These are phyloP conservation scores for Drosophila ambigua DNA, from an alignment of 1,140 invertebrate genomes.

Conservation along the genomic window DNA sequence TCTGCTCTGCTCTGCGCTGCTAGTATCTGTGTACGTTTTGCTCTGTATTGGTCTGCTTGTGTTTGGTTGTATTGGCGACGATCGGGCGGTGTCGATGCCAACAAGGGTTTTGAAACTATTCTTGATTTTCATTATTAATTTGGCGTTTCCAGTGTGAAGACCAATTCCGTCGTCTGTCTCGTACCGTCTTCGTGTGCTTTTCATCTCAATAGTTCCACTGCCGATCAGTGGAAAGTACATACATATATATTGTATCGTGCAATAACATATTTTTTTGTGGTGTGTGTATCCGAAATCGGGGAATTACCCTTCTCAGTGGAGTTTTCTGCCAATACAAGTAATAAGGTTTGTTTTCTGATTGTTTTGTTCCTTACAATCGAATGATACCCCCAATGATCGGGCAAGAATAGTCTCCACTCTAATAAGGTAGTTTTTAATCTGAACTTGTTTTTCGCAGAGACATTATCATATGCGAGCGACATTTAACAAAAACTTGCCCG, in stretches of 20 bases:
- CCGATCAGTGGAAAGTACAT: too few relatives aligned
- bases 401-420: constrained; percentile 4
- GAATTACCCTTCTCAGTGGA: too few relatives aligned
- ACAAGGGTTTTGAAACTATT: constrained; percentile 38
- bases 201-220: background rate
- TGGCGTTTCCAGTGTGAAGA: constrained; percentile 83
- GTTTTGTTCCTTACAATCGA: constrained; percentile 10
- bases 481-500: constrained; percentile 36
- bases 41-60: background rate
- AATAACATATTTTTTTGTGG: too few relatives aligned
- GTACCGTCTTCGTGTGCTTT: background rate
- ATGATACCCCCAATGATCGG: constrained; percentile 5
- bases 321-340: too few relatives aligned
- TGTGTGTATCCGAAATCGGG: too few relatives aligned
- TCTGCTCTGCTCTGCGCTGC: too few relatives aligned
- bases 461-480: constrained; percentile 39
- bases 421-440: constrained; percentile 4
- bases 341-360: constrained; percentile 1
- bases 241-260: too few relatives aligned
- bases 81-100: constrained; percentile 12
- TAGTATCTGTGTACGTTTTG: too few relatives aligned
- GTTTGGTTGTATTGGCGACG: constrained; percentile 19
- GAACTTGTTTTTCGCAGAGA: constrained; percentile 47
- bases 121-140: constrained; percentile 70
- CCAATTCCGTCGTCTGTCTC: constrained; percentile 50